Evolutionary conservation across 2,797 vertebrate genomes (phyloP).

Genomic region (Muscicapa striata): DNA sequence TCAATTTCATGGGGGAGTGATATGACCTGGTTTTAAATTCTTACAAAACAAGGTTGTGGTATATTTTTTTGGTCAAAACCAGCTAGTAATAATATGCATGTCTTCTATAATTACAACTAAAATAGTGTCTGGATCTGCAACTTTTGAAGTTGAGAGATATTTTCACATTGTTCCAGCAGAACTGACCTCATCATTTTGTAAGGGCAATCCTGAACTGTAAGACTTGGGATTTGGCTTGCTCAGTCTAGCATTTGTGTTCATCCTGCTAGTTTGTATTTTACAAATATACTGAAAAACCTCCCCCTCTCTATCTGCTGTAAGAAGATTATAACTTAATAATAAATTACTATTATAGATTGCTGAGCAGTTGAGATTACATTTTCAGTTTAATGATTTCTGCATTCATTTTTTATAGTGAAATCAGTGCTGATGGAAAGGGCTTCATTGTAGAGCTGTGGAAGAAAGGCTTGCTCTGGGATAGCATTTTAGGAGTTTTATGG

Average conservation of each 20-base stretch:
- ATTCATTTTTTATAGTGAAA: conserved; percentile 66
- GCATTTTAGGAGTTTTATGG: conserved; percentile 69
- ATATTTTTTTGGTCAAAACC: not conserved
- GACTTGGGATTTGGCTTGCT: not conserved
- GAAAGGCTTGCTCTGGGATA: conserved; percentile 72
- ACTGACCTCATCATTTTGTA: not conserved
- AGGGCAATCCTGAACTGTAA: not conserved
- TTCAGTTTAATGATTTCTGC: not conserved
- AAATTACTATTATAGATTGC: not conserved
- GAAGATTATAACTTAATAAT: not conserved
- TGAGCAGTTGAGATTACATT: not conserved
- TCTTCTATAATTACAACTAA: not conserved
- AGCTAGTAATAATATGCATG: not conserved
- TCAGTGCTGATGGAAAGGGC: conserved; percentile 55
- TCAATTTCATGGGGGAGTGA: not conserved
- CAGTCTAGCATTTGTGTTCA: not conserved
- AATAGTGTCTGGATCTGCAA: not conserved
- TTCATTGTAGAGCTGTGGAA: conserved; percentile 74
- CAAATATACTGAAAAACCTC: not conserved
- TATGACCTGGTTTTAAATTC: not conserved
- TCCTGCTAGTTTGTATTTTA: not conserved
- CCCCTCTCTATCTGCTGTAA: not conserved
- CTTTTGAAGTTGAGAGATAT: not conserved
- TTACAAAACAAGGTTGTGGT: not conserved
- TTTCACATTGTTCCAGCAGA: not conserved